Conservation (phyloP, 2,797 vertebrate species). For the Hyperoplus lanceolatus region DNA sequence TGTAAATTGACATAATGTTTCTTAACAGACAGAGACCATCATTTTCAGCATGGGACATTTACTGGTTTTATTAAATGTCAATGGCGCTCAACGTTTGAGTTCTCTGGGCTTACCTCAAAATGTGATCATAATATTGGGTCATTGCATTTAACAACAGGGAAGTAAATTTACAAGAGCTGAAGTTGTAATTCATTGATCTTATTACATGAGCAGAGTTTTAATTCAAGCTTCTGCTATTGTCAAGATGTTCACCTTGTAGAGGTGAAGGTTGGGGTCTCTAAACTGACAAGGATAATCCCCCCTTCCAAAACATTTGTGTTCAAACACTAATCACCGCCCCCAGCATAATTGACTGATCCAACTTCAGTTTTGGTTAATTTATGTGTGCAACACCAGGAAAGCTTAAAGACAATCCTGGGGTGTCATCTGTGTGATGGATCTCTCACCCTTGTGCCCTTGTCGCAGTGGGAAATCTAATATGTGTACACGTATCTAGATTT, state of each 20-base stretch:
- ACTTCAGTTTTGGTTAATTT: constrained; percentile 81
- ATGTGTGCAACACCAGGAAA: constrained; percentile 79
- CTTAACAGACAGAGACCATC: background rate
- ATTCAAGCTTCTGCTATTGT: constrained; percentile 37
- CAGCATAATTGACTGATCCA: constrained; percentile 80
- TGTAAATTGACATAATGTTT: background rate
- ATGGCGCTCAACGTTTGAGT: background rate
- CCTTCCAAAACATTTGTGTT: constrained; percentile 81
- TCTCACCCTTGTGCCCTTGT: constrained; percentile 62
- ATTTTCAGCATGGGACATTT: constrained; percentile 5
- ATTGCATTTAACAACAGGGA: constrained; percentile 34
- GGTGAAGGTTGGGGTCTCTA: constrained; percentile 80
- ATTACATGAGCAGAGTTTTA: constrained; percentile 37
- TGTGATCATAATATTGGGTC: constrained; percentile 8
- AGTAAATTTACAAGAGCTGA: constrained; percentile 3
- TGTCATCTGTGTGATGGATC: constrained; percentile 81
- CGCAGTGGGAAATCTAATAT: constrained; percentile 62
- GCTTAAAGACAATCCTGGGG: constrained; percentile 83
- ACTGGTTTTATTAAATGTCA: constrained; percentile 11
- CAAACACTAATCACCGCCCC: constrained; percentile 83
- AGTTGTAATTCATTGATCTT: constrained; percentile 23
- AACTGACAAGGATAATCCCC: constrained; percentile 83
- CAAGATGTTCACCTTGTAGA: constrained; percentile 65
- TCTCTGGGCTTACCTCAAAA: constrained; percentile 27
- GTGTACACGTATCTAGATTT: constrained; percentile 71